Percentiles rank a stretch among this genome's conserved stretches.
phyloP scores from a whole-genome alignment of 2,888 invertebrate species.

The Drosophila dives region DNA sequence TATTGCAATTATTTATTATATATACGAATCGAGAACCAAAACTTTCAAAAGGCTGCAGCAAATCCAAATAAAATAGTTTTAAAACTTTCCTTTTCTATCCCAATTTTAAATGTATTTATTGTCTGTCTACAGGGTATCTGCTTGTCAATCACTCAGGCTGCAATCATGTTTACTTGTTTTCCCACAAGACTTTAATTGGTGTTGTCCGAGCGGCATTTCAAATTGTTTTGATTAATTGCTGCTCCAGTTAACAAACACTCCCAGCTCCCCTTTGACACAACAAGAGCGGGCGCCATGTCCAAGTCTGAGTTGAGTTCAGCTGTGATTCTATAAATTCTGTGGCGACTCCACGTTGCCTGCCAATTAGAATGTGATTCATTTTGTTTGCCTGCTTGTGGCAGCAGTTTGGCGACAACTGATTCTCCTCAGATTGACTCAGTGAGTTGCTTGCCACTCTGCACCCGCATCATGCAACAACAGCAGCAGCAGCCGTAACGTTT shows the following conservation, averaged over 20 bases:
- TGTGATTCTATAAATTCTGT: background rate
- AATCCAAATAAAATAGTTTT: background rate
- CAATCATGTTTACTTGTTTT: slow-evolving; percentile 33
- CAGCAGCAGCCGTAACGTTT: slow-evolving; percentile 24
- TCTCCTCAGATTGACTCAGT: slow-evolving; percentile 2
- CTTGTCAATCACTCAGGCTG: background rate
- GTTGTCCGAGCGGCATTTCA: slow-evolving; percentile 29
- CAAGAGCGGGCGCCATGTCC: slow-evolving; percentile 29
- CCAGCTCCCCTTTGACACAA: slow-evolving; percentile 1
- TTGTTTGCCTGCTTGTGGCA: slow-evolving; percentile 40
- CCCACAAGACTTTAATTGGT: slow-evolving; percentile 57
- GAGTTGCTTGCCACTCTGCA: slow-evolving; percentile 25
- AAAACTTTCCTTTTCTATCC: background rate
- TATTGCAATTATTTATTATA: background rate
- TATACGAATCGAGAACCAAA: background rate
- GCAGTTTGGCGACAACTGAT: slow-evolving; percentile 29
- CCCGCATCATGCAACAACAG: slow-evolving; percentile 37
- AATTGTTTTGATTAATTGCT: slow-evolving; percentile 59
- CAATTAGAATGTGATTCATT: slow-evolving; percentile 63
- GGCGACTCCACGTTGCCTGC: slow-evolving; percentile 46
- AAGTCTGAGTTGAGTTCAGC: slow-evolving; percentile 1
- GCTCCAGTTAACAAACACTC: slow-evolving; percentile 42
- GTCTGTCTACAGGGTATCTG: slow-evolving; percentile 6
- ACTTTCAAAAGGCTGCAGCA: background rate
- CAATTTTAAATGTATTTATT: background rate